A percentile compares a stretch with the other conserved stretches of the same genome.
phyloP scores from a whole-genome alignment of 2,113 vertebrate genomes.

The Albula goreensis region DNA sequence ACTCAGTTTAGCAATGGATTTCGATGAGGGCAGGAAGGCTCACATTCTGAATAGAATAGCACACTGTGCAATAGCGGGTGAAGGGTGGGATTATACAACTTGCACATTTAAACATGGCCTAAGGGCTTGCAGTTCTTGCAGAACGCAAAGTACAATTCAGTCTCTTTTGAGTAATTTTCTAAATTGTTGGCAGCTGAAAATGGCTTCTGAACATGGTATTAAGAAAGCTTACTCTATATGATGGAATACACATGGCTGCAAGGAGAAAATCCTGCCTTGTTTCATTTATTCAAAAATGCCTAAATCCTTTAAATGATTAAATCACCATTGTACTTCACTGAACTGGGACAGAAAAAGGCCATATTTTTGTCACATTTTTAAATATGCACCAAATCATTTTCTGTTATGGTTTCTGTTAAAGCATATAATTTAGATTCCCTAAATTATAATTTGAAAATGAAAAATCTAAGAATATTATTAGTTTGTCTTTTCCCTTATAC shows the following conservation, averaged over 20 bases:
- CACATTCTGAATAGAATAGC: conserved; percentile 19
- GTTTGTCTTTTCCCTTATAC: not conserved
- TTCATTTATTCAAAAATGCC: conserved; percentile 42
- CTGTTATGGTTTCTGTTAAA: not conserved
- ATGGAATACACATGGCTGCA: conserved; percentile 19
- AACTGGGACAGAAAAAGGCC: not conserved
- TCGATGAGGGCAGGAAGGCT: not conserved
- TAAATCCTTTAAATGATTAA: conserved; percentile 21
- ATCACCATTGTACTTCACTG: conserved; percentile 14
- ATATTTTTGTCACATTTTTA: not conserved
- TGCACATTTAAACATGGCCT: conserved; percentile 25
- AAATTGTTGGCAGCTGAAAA: conserved; percentile 38
- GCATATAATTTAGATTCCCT: too few species aligned
- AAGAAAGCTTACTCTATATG: conserved; percentile 20
- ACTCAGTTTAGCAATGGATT: conserved; percentile 25
- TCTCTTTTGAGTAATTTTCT: conserved; percentile 38
- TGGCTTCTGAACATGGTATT: conserved; percentile 22
- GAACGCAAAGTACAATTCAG: conserved; percentile 29
- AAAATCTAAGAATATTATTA: not conserved
- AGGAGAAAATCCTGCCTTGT: not conserved
- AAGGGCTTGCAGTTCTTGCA: conserved; percentile 25
- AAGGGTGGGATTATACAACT: conserved; percentile 26
- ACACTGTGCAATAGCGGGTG: not conserved
- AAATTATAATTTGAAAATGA: conserved; percentile 7
- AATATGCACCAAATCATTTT: not conserved